Percentiles rank a stretch among this genome's conserved stretches.
phyloP scores from a whole-genome alignment of 1,140 invertebrate species.

The Neodiprion fabricii region DNA sequence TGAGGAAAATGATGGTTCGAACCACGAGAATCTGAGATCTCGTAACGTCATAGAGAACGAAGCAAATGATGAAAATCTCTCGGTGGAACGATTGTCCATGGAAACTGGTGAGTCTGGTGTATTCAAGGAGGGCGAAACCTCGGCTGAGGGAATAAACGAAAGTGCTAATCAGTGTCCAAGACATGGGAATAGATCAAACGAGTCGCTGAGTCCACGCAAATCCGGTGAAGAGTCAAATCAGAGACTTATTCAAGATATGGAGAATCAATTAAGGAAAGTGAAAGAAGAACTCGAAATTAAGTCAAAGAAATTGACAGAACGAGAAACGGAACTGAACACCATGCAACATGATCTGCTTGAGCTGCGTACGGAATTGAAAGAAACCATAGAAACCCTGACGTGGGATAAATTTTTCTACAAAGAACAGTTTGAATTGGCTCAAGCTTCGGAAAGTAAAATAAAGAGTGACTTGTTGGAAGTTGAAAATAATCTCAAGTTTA shows the following conservation, averaged over 20 bases:
- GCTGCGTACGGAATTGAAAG: constrained; percentile 61
- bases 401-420: constrained; percentile 67
- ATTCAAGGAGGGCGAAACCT: too few species aligned
- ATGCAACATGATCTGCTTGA: constrained; percentile 66
- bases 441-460: constrained; percentile 63
- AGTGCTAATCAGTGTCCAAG: background rate
- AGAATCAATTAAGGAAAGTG: constrained; percentile 63
- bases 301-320: constrained; percentile 61
- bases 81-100: background rate
- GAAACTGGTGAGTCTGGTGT: background rate
- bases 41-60: background rate
- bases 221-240: constrained; percentile 3
- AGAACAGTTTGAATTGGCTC: constrained; percentile 62
- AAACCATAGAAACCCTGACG: constrained; percentile 62
- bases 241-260: constrained; percentile 52
- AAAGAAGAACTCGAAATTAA: constrained; percentile 62
- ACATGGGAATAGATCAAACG: background rate
- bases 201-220: background rate
- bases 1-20: constrained; percentile 7
- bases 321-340: constrained; percentile 62
- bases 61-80: background rate
- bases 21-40: background rate
- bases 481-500: constrained; percentile 63
- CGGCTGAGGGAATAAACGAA: background rate
- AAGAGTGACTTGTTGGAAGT: constrained; percentile 65